These are phyloP conservation scores for Leptopilina syphax DNA, from an alignment of 2,888 invertebrate species.

Conservation along the genomic window DNA sequence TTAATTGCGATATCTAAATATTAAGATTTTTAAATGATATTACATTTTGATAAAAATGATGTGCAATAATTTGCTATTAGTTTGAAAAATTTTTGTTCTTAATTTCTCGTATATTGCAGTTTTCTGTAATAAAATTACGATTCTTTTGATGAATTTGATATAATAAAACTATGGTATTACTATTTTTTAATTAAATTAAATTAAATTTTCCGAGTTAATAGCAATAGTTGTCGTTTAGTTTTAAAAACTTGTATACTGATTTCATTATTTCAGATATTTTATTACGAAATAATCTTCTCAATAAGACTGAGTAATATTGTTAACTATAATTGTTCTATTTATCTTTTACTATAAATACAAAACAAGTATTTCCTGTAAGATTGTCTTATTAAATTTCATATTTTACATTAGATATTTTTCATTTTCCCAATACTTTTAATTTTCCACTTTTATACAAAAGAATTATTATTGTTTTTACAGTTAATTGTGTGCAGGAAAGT, in stretches of 20 bases:
- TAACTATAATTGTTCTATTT: constrained; percentile 30
- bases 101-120: not conserved
- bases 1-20: not conserved
- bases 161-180: not conserved
- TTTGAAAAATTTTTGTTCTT: not conserved
- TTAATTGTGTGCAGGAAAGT: no score
- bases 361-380: constrained; percentile 6
- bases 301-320: constrained; percentile 39
- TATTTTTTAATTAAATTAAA: not conserved
- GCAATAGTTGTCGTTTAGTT: not conserved
- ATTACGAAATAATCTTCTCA: constrained; percentile 12
- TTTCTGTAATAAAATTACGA: not conserved
- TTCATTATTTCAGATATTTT: not conserved
- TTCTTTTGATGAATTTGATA: not conserved
- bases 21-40: constrained; percentile 10
- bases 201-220: not conserved
- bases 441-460: no score
- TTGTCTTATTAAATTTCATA: not conserved
- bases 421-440: not conserved
- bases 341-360: constrained; percentile 26
- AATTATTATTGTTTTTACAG: no score
- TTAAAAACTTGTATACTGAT: constrained; percentile 1
- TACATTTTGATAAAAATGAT: not conserved
- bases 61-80: constrained; percentile 2
- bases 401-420: not conserved